Evolutionary conservation across 1,140 invertebrate species (phyloP).

Genomic region (Gyrodactylus salaris): DNA sequence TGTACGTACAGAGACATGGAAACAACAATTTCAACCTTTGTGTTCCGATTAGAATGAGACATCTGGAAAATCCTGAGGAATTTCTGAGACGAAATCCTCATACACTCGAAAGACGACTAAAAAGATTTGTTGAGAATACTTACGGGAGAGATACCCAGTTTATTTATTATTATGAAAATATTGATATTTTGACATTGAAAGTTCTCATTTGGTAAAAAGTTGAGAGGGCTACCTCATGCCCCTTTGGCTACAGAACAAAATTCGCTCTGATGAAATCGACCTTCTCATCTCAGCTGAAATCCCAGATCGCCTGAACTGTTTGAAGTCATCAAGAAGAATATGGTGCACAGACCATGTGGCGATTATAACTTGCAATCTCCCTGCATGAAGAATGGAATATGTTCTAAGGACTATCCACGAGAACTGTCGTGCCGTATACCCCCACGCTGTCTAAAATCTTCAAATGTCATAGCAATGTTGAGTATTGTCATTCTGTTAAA

Average conservation of each 20-base stretch:
- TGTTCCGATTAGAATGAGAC: too few relatives aligned
- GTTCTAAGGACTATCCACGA: slow-evolving; percentile 19
- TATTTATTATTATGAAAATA: too few relatives aligned
- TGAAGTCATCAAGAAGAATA: slow-evolving; percentile 9
- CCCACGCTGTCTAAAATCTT: slow-evolving; percentile 9
- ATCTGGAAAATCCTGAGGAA: too few relatives aligned
- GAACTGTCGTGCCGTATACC: slow-evolving; percentile 12
- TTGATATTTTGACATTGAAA: slow-evolving; percentile 13
- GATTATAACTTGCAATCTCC: slow-evolving; percentile 8
- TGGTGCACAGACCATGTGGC: slow-evolving; percentile 13
- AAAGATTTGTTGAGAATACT: too few relatives aligned
- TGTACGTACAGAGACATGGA: too few relatives aligned
- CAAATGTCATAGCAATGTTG: slow-evolving; percentile 11
- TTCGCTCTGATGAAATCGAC: slow-evolving; percentile 10
- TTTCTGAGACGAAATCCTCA: too few relatives aligned
- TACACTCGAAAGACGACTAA: too few relatives aligned
- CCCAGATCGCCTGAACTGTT: slow-evolving; percentile 7
- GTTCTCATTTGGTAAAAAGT: slow-evolving; percentile 24
- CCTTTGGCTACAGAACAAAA: slow-evolving; percentile 15
- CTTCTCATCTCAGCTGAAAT: slow-evolving; percentile 10
- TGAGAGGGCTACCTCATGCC: slow-evolving; percentile 24
- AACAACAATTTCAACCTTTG: too few relatives aligned
- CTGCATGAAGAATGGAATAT: slow-evolving; percentile 17
- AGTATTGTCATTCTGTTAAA: slow-evolving; percentile 10
- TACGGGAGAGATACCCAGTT: too few relatives aligned